Conservation (phyloP, 1,140 invertebrate genomes). For the Calephelis nemesis region DNA sequence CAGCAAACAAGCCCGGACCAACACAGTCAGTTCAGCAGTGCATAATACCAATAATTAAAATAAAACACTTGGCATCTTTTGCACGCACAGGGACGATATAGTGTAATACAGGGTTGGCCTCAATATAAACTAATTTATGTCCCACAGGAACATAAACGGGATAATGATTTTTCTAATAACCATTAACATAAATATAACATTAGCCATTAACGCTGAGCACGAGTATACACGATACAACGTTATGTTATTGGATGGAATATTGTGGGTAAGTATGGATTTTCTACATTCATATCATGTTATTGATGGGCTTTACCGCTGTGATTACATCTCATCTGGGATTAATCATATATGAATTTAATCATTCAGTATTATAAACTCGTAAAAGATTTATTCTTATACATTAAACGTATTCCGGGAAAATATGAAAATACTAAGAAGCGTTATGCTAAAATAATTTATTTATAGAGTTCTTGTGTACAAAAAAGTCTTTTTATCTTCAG, state of each 20-base stretch:
- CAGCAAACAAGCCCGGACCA: too few species aligned
- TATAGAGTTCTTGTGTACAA: too few species aligned
- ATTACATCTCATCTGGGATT: background rate
- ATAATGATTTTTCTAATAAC: constrained; percentile 16
- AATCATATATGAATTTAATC: too few species aligned
- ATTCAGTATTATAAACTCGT: too few species aligned
- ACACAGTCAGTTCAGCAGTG: too few species aligned
- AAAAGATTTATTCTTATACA: too few species aligned
- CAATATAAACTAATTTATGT: constrained; percentile 10
- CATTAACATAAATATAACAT: constrained; percentile 17
- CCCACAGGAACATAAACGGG: background rate
- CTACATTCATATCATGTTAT: constrained; percentile 9
- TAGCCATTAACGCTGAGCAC: background rate
- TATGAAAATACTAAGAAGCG: too few species aligned
- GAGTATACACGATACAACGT: background rate
- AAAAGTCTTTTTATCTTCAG: too few species aligned
- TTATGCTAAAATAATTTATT: too few species aligned
- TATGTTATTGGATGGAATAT: constrained; percentile 1
- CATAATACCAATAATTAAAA: too few species aligned
- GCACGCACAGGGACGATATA: background rate
- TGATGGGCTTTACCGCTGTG: constrained; percentile 4
- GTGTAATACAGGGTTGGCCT: background rate
- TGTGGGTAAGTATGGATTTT: constrained; percentile 5
- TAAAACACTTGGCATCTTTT: too few species aligned
- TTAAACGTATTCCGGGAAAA: too few species aligned